Base-by-base conservation (phyloP, 23 tunicate species). In the Trididemnum nubilum region DNA sequence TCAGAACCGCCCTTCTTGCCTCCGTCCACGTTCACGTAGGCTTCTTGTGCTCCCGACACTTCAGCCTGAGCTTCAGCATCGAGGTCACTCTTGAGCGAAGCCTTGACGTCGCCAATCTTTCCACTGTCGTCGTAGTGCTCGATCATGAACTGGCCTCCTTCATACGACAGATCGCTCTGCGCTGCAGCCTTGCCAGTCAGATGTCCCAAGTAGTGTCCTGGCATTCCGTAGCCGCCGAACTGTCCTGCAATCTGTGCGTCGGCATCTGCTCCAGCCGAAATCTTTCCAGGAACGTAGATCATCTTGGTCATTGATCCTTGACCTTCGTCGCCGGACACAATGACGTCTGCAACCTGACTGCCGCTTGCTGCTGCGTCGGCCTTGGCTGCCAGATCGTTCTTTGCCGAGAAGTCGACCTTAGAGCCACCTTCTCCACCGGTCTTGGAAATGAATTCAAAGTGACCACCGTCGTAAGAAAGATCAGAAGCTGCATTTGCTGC, bases 261-360 rank as follows among this genome's bases (percentile, higher is more conserved):
- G 37, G 79, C 79, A 39, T 26, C 79, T 23, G 79, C 64, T 7
- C 64, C 79, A 29, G 79, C 79, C 59, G 61, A 7, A 18, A 44
- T 18, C 59, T 74, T 40, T 23, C 61, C 79, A 32, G 74, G 74
- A 69, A 69, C 74, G 39, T 15, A 69, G 22, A 69, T 37, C 21
- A 25, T 69, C 74, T 69, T 33, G 74, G 74, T 69, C n/a, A 30
- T 5, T 33, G 21, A 15, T 32, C 37, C 74, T 29, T n/a, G 12
- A 37, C 39, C 38, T 21, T 15, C 74, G 39, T 69, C 74, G 38
- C 38, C 38, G 12, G 27, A 21, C 7, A 69, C 74, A 12, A 5
- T 28, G 9, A 69, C 74, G 39, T 69, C 74, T 27, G 74, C 74
- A 2, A 37, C 74, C 9, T 69, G 74, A 12, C 39, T 33, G 74